Evolutionary conservation across 2,797 vertebrate species (phyloP).

Genomic region (Poecilia picta): DNA sequence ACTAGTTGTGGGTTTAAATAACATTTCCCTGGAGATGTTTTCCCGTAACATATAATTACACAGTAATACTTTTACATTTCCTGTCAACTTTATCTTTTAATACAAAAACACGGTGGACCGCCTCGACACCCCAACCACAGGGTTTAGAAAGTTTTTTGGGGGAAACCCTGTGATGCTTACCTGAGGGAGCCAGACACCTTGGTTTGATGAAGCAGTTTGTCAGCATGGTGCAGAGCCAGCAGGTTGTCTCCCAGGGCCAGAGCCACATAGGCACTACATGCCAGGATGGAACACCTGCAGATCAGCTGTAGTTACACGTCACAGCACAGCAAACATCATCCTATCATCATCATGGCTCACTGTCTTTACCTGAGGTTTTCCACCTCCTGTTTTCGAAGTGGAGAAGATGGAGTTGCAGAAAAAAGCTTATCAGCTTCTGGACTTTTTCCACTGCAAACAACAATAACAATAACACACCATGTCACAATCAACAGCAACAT

Average conservation of each 20-base stretch:
- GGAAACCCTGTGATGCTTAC: constrained; percentile 78
- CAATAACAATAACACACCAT: not conserved
- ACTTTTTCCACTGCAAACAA: constrained; percentile 87
- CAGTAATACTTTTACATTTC: no score
- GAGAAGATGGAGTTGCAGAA: constrained; percentile 94
- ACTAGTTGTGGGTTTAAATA: no score
- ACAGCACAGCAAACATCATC: not conserved
- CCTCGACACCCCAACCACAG: no score
- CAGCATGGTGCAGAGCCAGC: constrained; percentile 94
- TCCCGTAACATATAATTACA: no score
- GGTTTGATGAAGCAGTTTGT: constrained; percentile 95
- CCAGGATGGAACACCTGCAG: constrained; percentile 93
- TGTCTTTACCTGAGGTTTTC: constrained; percentile 92
- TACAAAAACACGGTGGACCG: no score
- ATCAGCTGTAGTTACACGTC: not conserved
- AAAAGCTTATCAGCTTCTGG: constrained; percentile 95
- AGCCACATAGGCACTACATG: constrained; percentile 94
- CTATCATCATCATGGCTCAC: not conserved
- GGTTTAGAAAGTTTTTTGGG: no score
- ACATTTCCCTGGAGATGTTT: no score
- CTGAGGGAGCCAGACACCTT: constrained; percentile 97
- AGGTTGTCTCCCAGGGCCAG: constrained; percentile 96
- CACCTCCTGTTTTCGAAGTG: constrained; percentile 93
- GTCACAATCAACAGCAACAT: not conserved
- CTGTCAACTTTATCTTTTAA: no score